Percentiles rank a stretch among this genome's conserved stretches.
phyloP scores from a whole-genome alignment of 2,888 invertebrate species.

The Heteromurus nitidus region DNA sequence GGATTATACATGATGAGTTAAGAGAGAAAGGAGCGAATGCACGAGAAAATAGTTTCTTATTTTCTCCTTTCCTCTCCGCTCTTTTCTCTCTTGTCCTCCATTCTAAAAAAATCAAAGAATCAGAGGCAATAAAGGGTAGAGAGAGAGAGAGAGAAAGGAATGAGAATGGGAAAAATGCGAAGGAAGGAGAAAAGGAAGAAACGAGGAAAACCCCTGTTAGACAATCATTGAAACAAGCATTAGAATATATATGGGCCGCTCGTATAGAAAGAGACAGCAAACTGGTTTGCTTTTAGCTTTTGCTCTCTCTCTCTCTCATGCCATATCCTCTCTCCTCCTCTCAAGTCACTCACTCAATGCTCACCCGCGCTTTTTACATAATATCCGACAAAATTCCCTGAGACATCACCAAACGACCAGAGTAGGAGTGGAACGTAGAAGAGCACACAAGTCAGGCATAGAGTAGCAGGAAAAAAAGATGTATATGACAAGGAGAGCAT shows the following conservation, averaged over 20 bases:
- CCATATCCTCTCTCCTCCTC: constrained; percentile 12
- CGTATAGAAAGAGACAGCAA: constrained; percentile 14
- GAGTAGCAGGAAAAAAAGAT: background rate
- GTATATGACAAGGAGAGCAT: background rate
- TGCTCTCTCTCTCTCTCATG: constrained; percentile 3
- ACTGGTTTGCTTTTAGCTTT: constrained; percentile 5
- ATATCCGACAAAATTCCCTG: constrained; percentile 41
- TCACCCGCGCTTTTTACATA: constrained; percentile 30
- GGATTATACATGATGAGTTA: constrained; percentile 49
- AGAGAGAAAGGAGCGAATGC: constrained; percentile 11
- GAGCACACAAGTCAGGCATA: background rate
- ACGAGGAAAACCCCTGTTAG: constrained; percentile 41
- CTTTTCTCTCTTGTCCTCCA: constrained; percentile 12
- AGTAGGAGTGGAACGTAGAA: background rate
- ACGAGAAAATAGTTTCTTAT: constrained; percentile 43
- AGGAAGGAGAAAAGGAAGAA: constrained; percentile 14
- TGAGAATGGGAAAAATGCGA: constrained; percentile 8
- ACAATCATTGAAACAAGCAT: constrained; percentile 52
- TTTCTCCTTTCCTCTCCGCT: constrained; percentile 32
- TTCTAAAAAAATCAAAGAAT: constrained; percentile 49
- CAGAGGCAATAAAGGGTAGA: constrained; percentile 21
- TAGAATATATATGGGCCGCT: constrained; percentile 21
- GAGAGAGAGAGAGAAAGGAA: constrained; percentile 11
- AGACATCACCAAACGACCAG: constrained; percentile 31
- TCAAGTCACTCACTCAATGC: too few relatives aligned